These are phyloP conservation scores for Mythimna impura DNA, from an alignment of 2,888 invertebrate genomes.

Conservation along the genomic window DNA sequence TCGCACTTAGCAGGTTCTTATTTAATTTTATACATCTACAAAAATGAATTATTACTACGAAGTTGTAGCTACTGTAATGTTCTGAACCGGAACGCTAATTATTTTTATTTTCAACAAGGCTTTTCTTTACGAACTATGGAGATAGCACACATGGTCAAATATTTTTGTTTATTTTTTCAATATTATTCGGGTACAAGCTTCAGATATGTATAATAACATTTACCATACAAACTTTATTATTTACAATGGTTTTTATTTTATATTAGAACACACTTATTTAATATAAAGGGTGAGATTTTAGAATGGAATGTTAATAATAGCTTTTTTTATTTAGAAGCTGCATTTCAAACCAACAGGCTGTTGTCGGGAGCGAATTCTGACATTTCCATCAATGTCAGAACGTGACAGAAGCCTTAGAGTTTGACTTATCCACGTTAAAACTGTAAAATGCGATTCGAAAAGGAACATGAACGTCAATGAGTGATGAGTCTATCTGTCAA, in stretches of 20 bases:
- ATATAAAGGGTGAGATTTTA: not conserved
- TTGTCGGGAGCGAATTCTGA: not conserved
- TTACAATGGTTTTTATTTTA: constrained; percentile 30
- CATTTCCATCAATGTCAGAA: not conserved
- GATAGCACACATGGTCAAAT: not conserved
- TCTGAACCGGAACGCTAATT: not conserved
- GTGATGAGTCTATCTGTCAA: too few relatives aligned
- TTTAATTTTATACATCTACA: too few relatives aligned
- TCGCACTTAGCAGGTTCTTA: too few relatives aligned
- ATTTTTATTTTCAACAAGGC: not conserved
- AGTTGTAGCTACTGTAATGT: not conserved
- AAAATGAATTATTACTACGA: too few relatives aligned
- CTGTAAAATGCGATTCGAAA: too few relatives aligned
- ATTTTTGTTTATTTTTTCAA: not conserved
- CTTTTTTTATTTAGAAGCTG: not conserved
- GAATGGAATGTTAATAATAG: not conserved
- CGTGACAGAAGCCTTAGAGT: not conserved
- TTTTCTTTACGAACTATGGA: not conserved
- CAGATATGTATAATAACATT: constrained; percentile 36
- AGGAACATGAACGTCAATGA: too few relatives aligned
- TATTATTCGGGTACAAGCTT: constrained; percentile 7
- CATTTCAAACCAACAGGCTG: not conserved
- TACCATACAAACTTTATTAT: constrained; percentile 52
- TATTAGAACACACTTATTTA: not conserved
- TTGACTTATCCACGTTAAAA: not conserved